These are phyloP conservation scores for Etheostoma nigrum DNA, from an alignment of 2,797 vertebrate species.

Conservation along the genomic window DNA sequence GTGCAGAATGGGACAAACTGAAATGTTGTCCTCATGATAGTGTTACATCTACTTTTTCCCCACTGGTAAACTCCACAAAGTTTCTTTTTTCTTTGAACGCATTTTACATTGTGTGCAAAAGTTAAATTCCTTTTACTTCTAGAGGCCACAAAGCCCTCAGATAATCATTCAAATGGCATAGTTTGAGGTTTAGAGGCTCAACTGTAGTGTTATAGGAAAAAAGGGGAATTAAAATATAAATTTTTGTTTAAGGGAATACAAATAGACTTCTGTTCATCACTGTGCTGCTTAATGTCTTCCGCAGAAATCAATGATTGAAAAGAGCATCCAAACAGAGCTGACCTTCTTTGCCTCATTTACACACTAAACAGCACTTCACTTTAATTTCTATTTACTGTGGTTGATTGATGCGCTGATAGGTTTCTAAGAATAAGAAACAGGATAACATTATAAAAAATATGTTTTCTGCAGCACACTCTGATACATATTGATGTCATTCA, in stretches of 20 bases:
- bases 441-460: neutral
- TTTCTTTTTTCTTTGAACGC: neutral
- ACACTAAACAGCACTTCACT: slow-evolving; percentile 1
- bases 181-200: neutral
- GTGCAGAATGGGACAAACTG: neutral
- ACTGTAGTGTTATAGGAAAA: neutral
- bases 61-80: neutral
- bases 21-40: too few species aligned
- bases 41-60: too few species aligned
- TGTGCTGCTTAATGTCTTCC: slow-evolving; percentile 5
- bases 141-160: neutral
- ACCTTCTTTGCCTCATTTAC: slow-evolving; percentile 13
- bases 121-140: neutral
- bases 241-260: neutral
- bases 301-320: slow-evolving; percentile 5
- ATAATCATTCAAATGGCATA: neutral
- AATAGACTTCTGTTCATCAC: slow-evolving; percentile 23
- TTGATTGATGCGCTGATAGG: slow-evolving; percentile 13
- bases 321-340: neutral
- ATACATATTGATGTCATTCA: neutral
- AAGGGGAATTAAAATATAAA: neutral
- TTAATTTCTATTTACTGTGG: neutral
- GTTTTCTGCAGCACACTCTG: neutral
- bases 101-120: neutral
- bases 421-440: slow-evolving; percentile 16